These are phyloP conservation scores for Sinelater perroti DNA, from an alignment of 2,888 invertebrate genomes.

Conservation along the genomic window DNA sequence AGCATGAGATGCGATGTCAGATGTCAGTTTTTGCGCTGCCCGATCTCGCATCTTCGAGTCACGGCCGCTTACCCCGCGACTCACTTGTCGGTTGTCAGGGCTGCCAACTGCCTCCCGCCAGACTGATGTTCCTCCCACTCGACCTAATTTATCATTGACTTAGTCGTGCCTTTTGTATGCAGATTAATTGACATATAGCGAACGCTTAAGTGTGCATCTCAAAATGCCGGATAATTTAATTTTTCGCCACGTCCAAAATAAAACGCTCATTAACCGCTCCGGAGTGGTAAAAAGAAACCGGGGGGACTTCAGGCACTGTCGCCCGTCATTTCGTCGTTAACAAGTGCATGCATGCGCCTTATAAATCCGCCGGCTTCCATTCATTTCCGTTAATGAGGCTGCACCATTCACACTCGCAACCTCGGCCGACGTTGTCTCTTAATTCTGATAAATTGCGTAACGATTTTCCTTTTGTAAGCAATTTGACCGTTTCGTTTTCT, in stretches of 20 bases:
- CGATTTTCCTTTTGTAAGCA: not conserved
- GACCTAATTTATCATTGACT: slow-evolving; percentile 41
- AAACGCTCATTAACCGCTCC: slow-evolving; percentile 35
- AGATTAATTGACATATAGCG: slow-evolving; percentile 36
- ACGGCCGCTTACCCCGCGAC: slow-evolving; percentile 47
- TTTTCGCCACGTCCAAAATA: slow-evolving; percentile 37
- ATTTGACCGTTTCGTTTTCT: too few species aligned
- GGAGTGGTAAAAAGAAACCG: slow-evolving; percentile 33
- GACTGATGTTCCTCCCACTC: slow-evolving; percentile 44
- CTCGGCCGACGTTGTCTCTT: not conserved
- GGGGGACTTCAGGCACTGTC: slow-evolving; percentile 27
- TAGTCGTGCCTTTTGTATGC: slow-evolving; percentile 31
- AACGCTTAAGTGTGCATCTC: slow-evolving; percentile 36
- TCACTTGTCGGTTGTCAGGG: slow-evolving; percentile 48
- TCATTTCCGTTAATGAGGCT: slow-evolving; percentile 24
- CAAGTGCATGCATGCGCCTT: slow-evolving; percentile 28
- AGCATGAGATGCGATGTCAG: slow-evolving; percentile 49
- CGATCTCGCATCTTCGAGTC: slow-evolving; percentile 47
- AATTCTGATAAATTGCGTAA: slow-evolving; percentile 1
- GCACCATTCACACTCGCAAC: not conserved
- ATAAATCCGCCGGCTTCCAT: slow-evolving; percentile 21
- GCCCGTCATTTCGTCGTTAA: slow-evolving; percentile 29
- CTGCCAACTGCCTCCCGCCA: slow-evolving; percentile 42
- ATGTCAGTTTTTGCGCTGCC: slow-evolving; percentile 49
- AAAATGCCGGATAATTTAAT: slow-evolving; percentile 37